phyloP scores from a whole-genome alignment of 2,888 invertebrate species.

The Ramazzottius varieornatus region DNA sequence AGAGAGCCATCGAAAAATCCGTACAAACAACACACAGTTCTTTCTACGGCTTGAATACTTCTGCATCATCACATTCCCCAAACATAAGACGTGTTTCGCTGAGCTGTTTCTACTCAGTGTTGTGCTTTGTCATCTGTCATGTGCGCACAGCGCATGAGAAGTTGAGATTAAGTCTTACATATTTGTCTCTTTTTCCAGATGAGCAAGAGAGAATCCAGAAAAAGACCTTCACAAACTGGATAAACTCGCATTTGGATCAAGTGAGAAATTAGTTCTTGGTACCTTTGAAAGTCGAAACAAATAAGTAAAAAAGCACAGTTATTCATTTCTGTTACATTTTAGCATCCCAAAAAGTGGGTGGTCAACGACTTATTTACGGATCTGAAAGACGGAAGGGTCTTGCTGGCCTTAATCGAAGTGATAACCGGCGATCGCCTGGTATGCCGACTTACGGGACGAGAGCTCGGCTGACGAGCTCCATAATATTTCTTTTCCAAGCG shows the following conservation, averaged over 20 bases:
- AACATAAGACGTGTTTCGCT: too few species aligned
- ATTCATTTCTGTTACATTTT: constrained; percentile 10
- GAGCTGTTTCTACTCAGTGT: too few species aligned
- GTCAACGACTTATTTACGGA: constrained; percentile 82
- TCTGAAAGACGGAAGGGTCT: constrained; percentile 73
- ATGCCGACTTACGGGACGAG: constrained; percentile 17
- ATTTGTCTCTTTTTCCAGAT: constrained; percentile 75
- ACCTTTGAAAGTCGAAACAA: not conserved
- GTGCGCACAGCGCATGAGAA: too few species aligned
- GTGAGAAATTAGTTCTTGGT: too few species aligned
- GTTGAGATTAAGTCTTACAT: too few species aligned
- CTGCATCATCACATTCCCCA: too few species aligned
- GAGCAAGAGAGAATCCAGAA: constrained; percentile 96
- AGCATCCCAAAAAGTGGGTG: constrained; percentile 35
- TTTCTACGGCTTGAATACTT: too few species aligned
- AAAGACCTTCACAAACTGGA: constrained; percentile 97
- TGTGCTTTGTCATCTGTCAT: not conserved
- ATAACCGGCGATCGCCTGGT: constrained; percentile 82
- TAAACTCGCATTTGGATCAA: constrained; percentile 84
- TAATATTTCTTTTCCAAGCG: too few species aligned
- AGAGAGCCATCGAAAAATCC: too few species aligned
- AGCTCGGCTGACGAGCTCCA: not conserved
- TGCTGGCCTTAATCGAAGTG: constrained; percentile 72
- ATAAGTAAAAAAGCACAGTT: not conserved
- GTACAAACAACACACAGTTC: too few species aligned